phyloP scores from a whole-genome alignment of 2,797 vertebrate genomes.

The Loriculus beryllinus region DNA sequence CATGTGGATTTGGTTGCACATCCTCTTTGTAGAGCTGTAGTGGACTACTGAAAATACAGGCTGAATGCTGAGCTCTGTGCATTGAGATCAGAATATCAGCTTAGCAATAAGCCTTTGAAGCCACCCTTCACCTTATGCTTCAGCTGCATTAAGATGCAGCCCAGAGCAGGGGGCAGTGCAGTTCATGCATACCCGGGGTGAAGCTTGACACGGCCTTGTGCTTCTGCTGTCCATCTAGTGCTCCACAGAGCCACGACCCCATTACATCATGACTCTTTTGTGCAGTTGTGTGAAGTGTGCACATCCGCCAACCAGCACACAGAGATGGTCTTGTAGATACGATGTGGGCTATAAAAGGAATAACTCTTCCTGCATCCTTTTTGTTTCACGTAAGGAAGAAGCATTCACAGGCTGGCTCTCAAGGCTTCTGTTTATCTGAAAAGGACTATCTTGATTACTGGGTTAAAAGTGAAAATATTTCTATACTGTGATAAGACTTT shows the following conservation, averaged over 20 bases:
- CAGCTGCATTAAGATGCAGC: neutral
- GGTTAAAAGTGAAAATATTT: conserved; percentile 32
- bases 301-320: neutral
- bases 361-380: neutral
- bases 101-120: neutral
- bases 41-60: neutral
- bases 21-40: neutral
- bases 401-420: neutral
- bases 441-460: neutral
- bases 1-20: neutral
- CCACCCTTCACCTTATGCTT: neutral
- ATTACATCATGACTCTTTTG: neutral
- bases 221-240: neutral
- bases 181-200: accelerated
- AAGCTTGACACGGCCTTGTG: neutral
- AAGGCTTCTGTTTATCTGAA: neutral
- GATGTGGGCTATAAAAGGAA: neutral
- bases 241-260: neutral
- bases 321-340: neutral
- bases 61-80: accelerated
- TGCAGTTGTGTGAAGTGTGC: neutral
- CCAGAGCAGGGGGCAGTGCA: neutral
- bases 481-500: neutral
- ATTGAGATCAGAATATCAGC: neutral
- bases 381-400: neutral